Evolutionary conservation across 2,797 vertebrate species (phyloP), one percentile per base, ranked within the genome.

Genomic region (Eremophila alpestris): DNA sequence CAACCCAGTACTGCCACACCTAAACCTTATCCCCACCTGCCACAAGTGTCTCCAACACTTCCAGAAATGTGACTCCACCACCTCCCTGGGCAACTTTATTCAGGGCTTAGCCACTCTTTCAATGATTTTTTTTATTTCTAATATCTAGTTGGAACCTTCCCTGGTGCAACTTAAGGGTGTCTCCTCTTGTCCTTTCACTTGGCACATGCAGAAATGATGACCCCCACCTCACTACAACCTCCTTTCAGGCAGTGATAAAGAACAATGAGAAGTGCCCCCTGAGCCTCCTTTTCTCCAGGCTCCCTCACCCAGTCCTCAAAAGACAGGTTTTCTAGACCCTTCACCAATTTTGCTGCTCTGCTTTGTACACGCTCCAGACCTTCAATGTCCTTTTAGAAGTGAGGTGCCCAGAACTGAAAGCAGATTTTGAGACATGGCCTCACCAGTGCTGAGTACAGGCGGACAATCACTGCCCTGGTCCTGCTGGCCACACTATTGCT

Each of bases 261-360:
- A 62, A 9, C 32, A 82, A 9, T 36, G 30, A 4, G 11, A 38
- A 38, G 27, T 10, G 5, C 2, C 10, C 11, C 22, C 13, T 2
- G 4, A 62, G 9, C 9, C 22, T 68, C 11, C 5, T 62, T 74
- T 81, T 41, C 41, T 68, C 12, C 36, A 49, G 56, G 12, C 26
- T 49, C 41, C 7, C 34, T 82, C 19, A 48, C 15, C 15, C 10
- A 4, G 6, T 16, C 8, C 13, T 81, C 54, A 74, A 54, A 67
- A 19, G 7, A 48, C 9, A 4, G 48, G 10, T 41, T 60, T 88
- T 68, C 30, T 41, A 62, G 30, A 55, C 22, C 4, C 15, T 67
- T 48, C 41, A 27, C 6, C 21, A 27, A 4, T 18, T 32, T 74
- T 0, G 0, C 20, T 54, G 40, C 5, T 18, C 10, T 32, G 11